Evolutionary conservation across 1,140 invertebrate genomes (phyloP).

Genomic region (Heliconius melpomene): DNA sequence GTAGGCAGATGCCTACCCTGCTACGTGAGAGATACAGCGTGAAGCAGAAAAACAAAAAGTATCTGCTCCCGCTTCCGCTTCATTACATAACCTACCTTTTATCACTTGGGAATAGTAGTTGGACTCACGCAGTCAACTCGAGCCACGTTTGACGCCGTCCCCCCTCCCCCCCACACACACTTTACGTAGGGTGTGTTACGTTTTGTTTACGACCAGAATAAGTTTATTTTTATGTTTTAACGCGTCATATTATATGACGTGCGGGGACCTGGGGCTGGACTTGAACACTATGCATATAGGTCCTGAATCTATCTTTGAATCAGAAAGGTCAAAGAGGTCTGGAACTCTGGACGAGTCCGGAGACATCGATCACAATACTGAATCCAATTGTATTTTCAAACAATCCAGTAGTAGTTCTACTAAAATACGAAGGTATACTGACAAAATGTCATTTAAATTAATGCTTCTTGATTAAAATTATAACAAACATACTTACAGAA

Average conservation of each 20-base stretch:
- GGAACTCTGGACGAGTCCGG: too few species aligned
- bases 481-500: neutral
- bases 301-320: neutral
- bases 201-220: constrained; percentile 31
- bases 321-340: too few species aligned
- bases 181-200: constrained; percentile 31
- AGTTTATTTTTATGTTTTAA: constrained; percentile 17
- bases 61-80: neutral
- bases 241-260: neutral
- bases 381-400: too few species aligned
- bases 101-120: constrained; percentile 45
- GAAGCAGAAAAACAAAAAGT: neutral
- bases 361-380: too few species aligned
- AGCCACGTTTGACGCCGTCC: constrained; percentile 38
- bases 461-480: too few species aligned
- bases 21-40: too few species aligned
- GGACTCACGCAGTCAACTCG: constrained; percentile 35
- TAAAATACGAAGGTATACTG: too few species aligned
- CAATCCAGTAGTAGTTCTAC: too few species aligned
- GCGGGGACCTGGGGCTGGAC: too few species aligned
- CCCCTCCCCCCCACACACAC: constrained; percentile 9
- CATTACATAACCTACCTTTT: neutral
- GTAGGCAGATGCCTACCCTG: too few species aligned
- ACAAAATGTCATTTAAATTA: too few species aligned
- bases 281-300: neutral